These are phyloP conservation scores for Alexandromys fortis DNA, from an alignment of 2,113 vertebrate species.

Conservation along the genomic window DNA sequence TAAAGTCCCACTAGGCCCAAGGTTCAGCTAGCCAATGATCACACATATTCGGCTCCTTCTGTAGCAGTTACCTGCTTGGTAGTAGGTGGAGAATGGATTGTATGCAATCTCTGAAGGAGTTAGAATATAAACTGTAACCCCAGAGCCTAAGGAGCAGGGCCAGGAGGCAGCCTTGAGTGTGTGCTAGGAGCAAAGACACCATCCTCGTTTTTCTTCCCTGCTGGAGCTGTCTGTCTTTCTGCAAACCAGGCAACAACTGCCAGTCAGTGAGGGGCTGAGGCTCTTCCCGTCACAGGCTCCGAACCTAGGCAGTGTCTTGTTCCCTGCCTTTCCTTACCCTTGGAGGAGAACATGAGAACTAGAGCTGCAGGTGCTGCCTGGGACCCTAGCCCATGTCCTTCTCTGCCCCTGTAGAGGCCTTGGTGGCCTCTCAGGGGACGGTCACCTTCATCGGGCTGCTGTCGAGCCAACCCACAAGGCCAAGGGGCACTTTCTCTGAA, in stretches of 20 bases:
- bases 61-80: no score
- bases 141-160: background rate
- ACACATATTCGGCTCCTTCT: accelerated
- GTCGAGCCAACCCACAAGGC: accelerated
- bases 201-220: background rate
- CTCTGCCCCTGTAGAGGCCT: accelerated
- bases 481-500: background rate
- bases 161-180: background rate
- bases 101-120: background rate
- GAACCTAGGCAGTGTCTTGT: background rate
- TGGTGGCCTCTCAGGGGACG: accelerated
- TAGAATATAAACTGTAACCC: background rate
- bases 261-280: background rate
- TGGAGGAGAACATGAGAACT: background rate
- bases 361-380: background rate
- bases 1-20: accelerated
- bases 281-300: background rate
- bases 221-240: background rate
- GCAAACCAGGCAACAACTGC: background rate
- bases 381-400: background rate
- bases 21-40: accelerated
- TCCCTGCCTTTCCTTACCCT: no score
- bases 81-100: background rate
- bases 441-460: background rate
- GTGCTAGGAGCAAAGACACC: background rate